phyloP scores from a whole-genome alignment of 2,888 invertebrate species.

The Bembecia ichneumoniformis region DNA sequence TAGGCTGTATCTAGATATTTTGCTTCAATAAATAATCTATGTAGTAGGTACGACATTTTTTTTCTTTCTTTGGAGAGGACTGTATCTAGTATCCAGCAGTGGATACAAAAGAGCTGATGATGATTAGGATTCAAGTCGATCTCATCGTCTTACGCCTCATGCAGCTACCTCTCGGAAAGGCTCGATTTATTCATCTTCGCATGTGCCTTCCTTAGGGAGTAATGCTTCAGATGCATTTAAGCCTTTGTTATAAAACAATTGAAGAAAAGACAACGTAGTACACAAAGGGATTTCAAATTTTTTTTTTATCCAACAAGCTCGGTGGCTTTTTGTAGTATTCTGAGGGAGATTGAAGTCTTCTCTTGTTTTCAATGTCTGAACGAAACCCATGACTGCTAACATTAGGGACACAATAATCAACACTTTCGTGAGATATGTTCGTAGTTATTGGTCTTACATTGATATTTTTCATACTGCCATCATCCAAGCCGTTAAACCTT shows the following conservation, averaged over 20 bases:
- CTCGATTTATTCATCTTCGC: not conserved
- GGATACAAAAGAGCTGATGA: too few relatives aligned
- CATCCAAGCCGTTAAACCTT: not conserved
- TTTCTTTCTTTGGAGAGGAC: too few relatives aligned
- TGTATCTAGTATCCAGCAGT: too few relatives aligned
- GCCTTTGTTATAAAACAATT: not conserved
- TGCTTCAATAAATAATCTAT: too few relatives aligned
- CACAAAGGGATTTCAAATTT: not conserved
- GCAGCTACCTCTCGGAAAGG: too few relatives aligned
- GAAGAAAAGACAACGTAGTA: not conserved
- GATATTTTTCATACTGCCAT: not conserved
- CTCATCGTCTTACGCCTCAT: too few relatives aligned
- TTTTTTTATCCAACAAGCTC: not conserved
- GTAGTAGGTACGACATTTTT: too few relatives aligned
- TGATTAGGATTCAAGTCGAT: too few relatives aligned
- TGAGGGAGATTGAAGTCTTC: not conserved
- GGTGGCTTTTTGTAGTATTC: not conserved
- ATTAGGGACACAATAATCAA: not conserved
- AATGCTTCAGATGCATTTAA: not conserved
- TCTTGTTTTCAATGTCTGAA: not conserved
- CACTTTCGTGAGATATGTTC: not conserved
- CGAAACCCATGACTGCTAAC: not conserved
- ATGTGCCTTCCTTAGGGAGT: not conserved
- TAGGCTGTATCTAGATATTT: too few relatives aligned
- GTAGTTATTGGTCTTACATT: not conserved